Conservation (phyloP, 92 coral and sea anemone species). For the Bergia puertoricense region DNA sequence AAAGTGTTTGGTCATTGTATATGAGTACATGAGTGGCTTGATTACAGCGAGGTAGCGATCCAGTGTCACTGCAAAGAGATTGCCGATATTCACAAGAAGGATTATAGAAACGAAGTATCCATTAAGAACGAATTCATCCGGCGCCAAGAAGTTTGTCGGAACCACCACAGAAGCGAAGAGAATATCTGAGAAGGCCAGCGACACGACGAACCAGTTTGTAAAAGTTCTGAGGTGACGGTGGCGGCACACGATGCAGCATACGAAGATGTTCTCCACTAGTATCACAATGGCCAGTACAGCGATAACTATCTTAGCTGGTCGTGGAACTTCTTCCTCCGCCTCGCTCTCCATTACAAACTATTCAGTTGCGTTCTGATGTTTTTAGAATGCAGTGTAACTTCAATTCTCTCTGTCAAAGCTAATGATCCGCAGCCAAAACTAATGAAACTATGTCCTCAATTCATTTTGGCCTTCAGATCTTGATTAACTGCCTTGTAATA, state of each 20-base stretch:
- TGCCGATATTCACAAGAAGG: slow-evolving; percentile 78
- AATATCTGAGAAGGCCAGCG: slow-evolving; percentile 73
- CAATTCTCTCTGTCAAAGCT: background rate
- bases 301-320: slow-evolving; percentile 26
- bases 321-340: slow-evolving; percentile 20
- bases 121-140: slow-evolving; percentile 32
- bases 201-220: slow-evolving; percentile 79
- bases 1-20: slow-evolving; percentile 74
- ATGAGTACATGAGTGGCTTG: slow-evolving; percentile 72
- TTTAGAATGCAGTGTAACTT: background rate
- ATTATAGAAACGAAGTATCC: slow-evolving; percentile 64
- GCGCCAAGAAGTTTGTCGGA: slow-evolving; percentile 61
- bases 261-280: slow-evolving; percentile 68
- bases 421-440: background rate
- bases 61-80: slow-evolving; percentile 81
- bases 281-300: slow-evolving; percentile 70
- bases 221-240: slow-evolving; percentile 69
- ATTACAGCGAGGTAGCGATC: slow-evolving; percentile 83
- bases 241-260: slow-evolving; percentile 78
- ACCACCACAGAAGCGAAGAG: slow-evolving; percentile 75
- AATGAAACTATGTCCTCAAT: background rate
- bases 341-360: background rate
- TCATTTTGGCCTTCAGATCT: background rate
- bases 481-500: slow-evolving; percentile 14
- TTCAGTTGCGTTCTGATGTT: background rate